Conservation (phyloP, 2,797 vertebrate genomes). For the Tiaroga cobitis region DNA sequence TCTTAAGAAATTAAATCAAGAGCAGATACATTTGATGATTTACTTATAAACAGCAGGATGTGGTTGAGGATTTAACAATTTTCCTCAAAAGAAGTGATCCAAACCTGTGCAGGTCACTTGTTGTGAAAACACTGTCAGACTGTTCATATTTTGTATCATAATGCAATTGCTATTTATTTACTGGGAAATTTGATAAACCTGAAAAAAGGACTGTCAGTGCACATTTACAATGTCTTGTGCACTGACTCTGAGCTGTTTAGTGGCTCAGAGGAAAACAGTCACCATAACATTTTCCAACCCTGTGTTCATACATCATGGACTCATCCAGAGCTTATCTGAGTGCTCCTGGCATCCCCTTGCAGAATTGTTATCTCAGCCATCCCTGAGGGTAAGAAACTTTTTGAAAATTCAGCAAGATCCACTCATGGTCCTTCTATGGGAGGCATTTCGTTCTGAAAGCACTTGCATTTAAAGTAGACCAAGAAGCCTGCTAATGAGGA, state of each 20-base stretch:
- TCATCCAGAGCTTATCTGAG: slow-evolving; percentile 23
- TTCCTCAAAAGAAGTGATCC: not conserved
- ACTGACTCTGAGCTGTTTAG: not conserved
- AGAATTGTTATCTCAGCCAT: slow-evolving; percentile 30
- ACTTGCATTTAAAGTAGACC: slow-evolving; percentile 62
- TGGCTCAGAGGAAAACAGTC: not conserved
- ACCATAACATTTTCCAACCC: slow-evolving; percentile 1
- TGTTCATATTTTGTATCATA: not conserved
- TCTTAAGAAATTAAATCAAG: not conserved
- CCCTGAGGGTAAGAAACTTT: slow-evolving; percentile 40
- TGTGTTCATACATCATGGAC: slow-evolving; percentile 18
- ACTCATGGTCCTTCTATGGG: slow-evolving; percentile 55
- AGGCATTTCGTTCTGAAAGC: slow-evolving; percentile 56
- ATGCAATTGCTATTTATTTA: not conserved
- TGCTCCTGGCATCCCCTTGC: not conserved
- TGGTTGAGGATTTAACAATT: not conserved
- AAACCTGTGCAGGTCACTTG: not conserved
- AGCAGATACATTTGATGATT: slow-evolving; percentile 37
- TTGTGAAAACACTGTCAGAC: slow-evolving; percentile 1
- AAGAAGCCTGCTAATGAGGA: slow-evolving; percentile 68
- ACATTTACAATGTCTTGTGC: not conserved
- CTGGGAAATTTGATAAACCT: not conserved
- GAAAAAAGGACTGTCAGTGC: not conserved
- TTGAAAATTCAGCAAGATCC: slow-evolving; percentile 55
- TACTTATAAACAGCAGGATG: slow-evolving; percentile 11